Evolutionary conservation across 2,797 vertebrate species (phyloP), one percentile per base, ranked within the genome.

Genomic region (Xiphophorus birchmanni): DNA sequence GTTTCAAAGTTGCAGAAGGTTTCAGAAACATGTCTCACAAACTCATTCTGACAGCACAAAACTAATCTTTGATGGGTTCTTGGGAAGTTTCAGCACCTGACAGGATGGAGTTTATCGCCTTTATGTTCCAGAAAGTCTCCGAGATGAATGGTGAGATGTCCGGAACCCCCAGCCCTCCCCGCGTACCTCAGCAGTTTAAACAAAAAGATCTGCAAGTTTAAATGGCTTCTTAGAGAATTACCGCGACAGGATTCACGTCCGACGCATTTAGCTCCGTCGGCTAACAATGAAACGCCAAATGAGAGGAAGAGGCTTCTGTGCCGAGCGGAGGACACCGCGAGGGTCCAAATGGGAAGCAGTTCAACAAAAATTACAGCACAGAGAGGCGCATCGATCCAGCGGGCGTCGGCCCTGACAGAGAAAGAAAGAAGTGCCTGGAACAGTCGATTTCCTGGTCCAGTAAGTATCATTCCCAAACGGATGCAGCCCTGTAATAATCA

Each of bases 281-380:
- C 52, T 23, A 47, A 71, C 58, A 69, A 48, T 76, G 42, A 44
- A 40, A 56, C 2, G 15, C 12, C 52, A 23, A 54, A 26, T 5
- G 63, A 9, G 78, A 74, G 76, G 65, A 67, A 29, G 47, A 50
- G 40, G 76, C 52, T 60, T 60, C 74, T 42, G 21, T n/a, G 52
- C 37, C 58, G 26, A 2, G n/a, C 3, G 35, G 17, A 13, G 63
- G 29, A 32, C 58, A 73, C 69, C 29, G 44, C 0, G 0, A 56
- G 35, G 63, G 72, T 9, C 21, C 17, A 84, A 74, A 75, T 23
- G 40, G 81, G 74, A 82, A 73, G 75, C 80, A 69, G 73, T 75
- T 79, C 44, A 85, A 81, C 58, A 81, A 48, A 83, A 83, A 83
- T 83, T 76, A 85, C 75, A 83, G 83, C 74, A 18, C 77, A 69